Conservation (phyloP, 2,797 vertebrate genomes). For the Poeciliopsis infans region DNA sequence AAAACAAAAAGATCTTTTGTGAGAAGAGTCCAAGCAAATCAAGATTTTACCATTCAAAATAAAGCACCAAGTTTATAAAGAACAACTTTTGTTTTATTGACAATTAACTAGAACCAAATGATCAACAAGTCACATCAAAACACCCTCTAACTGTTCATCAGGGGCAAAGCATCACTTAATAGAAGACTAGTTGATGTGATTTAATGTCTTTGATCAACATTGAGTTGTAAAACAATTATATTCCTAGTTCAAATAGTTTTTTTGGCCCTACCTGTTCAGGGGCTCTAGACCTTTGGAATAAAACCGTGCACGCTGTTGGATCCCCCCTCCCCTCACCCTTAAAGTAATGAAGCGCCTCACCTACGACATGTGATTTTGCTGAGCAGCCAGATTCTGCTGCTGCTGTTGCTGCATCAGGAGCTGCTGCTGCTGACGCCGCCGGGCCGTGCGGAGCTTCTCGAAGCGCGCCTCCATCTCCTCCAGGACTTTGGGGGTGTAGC, state of each 20-base stretch:
- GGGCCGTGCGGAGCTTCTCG: conserved; percentile 95
- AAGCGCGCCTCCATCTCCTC: conserved; percentile 99
- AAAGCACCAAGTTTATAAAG: background rate
- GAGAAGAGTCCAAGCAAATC: background rate
- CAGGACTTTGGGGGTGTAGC: conserved; percentile 98
- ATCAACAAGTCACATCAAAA: background rate
- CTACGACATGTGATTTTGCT: conserved; percentile 99
- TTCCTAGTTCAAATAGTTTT: background rate
- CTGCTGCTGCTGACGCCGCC: conserved; percentile 96
- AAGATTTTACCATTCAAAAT: background rate
- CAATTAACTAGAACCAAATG: background rate
- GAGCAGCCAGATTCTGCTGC: conserved; percentile 86
- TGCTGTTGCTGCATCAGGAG: conserved; percentile 93
- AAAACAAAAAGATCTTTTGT: background rate
- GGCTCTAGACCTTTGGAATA: background rate
- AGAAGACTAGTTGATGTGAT: background rate
- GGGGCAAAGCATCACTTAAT: background rate
- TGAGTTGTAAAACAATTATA: background rate
- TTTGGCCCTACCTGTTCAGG: no score
- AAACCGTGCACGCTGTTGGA: background rate
- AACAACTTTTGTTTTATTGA: background rate
- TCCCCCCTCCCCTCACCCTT: conserved; percentile 44
- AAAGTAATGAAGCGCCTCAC: conserved; percentile 91
- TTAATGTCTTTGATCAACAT: background rate
- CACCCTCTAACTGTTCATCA: background rate